These are phyloP conservation scores for Hydrophis major DNA, from an alignment of 2,797 vertebrate species.

Conservation along the genomic window DNA sequence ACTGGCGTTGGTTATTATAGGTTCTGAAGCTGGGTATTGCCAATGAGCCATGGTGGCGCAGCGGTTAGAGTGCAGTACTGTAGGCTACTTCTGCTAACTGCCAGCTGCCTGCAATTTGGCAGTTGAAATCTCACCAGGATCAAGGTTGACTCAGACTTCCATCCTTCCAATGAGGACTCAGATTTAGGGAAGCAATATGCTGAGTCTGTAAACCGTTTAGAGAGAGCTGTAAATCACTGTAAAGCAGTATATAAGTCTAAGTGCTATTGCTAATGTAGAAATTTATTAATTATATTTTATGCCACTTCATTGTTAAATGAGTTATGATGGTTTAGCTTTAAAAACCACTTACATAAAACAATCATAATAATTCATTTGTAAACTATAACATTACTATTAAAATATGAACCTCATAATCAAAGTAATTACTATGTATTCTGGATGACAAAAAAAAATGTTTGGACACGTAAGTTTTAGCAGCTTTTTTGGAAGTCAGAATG, in stretches of 20 bases:
- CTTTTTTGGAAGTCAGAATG: not conserved
- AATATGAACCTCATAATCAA: not conserved
- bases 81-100: too few species aligned
- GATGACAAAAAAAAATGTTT: not conserved
- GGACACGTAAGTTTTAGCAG: not conserved
- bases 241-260: too few species aligned
- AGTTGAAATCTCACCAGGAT: too few species aligned
- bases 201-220: too few species aligned
- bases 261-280: not conserved
- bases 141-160: too few species aligned
- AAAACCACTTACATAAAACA: not conserved
- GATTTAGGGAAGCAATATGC: too few species aligned
- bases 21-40: not conserved
- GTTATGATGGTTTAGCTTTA: not conserved
- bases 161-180: too few species aligned
- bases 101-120: too few species aligned
- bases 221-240: too few species aligned
- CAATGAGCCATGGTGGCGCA: too few species aligned
- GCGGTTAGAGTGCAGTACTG: too few species aligned
- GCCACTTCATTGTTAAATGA: not conserved
- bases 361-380: not conserved
- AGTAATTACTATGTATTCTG: not conserved
- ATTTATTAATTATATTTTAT: not conserved
- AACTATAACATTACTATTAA: not conserved
- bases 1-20: not conserved